A percentile compares a stretch with the other conserved stretches of the same genome.
These are phyloP conservation scores for Fregata magnificens DNA, from an alignment of 2,113 vertebrate species.

Conservation along the genomic window DNA sequence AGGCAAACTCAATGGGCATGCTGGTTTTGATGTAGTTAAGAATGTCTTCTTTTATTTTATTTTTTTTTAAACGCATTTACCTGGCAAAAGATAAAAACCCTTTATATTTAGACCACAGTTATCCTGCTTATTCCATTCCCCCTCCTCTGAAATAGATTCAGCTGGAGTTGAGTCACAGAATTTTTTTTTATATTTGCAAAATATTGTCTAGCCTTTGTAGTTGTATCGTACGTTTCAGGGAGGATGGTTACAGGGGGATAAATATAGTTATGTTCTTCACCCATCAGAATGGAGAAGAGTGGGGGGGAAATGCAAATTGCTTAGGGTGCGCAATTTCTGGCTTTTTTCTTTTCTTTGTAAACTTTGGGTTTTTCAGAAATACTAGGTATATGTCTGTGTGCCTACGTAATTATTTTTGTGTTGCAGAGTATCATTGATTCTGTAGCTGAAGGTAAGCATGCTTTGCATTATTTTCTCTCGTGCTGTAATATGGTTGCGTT, in stretches of 20 bases:
- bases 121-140: neutral
- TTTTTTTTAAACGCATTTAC: neutral
- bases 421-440: neutral
- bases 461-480: neutral
- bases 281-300: neutral
- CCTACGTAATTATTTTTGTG: neutral
- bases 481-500: neutral
- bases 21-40: neutral
- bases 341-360: neutral
- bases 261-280: neutral
- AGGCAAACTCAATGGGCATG: neutral
- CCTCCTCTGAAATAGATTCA: constrained; percentile 21
- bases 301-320: neutral
- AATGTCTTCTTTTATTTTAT: neutral
- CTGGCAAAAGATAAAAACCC: neutral
- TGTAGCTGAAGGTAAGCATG: neutral
- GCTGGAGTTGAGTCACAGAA: constrained; percentile 27
- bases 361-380: neutral
- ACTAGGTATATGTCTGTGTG: neutral
- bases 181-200: neutral
- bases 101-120: neutral
- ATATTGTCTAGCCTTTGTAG: neutral
- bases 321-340: neutral
- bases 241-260: neutral
- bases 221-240: rapidly evolving